A percentile compares a stretch with the other conserved stretches of the same genome.
phyloP scores from a whole-genome alignment of 2,113 vertebrate genomes.

The Oncorhynchus tshawytscha region DNA sequence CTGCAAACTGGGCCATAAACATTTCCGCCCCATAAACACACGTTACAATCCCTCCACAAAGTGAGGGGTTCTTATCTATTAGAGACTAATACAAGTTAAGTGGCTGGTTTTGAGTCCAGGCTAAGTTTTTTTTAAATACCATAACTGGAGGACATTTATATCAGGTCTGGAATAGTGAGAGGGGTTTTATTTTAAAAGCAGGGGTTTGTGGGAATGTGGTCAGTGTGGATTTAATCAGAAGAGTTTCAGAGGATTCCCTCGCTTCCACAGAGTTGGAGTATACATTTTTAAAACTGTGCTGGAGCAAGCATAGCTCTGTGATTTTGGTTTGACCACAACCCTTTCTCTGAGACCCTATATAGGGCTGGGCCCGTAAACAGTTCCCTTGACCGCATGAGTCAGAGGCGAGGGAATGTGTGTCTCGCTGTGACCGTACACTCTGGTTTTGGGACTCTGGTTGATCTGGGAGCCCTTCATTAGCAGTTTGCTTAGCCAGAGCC shows the following conservation, averaged over 20 bases:
- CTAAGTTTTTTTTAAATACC: too few species aligned
- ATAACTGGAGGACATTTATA: background rate
- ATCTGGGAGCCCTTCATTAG: background rate
- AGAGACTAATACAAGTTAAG: background rate
- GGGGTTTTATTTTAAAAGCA: background rate
- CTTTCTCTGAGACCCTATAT: background rate
- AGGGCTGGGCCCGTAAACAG: background rate
- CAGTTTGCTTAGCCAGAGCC: background rate
- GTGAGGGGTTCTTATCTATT: background rate
- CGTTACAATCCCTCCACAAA: background rate
- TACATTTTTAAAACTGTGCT: background rate
- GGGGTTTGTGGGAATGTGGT: constrained; percentile 6
- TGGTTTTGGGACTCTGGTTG: background rate
- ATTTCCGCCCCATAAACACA: background rate
- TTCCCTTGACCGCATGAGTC: background rate
- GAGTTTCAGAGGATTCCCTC: background rate
- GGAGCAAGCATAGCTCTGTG: background rate
- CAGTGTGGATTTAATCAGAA: background rate
- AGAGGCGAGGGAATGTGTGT: background rate
- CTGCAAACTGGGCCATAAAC: background rate
- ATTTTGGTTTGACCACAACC: background rate
- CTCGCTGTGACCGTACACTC: background rate
- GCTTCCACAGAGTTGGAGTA: background rate
- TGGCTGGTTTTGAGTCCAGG: background rate
- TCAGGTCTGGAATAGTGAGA: background rate